These are phyloP conservation scores for Elgaria multicarinata DNA, from an alignment of 2,113 vertebrate species.

Conservation along the genomic window DNA sequence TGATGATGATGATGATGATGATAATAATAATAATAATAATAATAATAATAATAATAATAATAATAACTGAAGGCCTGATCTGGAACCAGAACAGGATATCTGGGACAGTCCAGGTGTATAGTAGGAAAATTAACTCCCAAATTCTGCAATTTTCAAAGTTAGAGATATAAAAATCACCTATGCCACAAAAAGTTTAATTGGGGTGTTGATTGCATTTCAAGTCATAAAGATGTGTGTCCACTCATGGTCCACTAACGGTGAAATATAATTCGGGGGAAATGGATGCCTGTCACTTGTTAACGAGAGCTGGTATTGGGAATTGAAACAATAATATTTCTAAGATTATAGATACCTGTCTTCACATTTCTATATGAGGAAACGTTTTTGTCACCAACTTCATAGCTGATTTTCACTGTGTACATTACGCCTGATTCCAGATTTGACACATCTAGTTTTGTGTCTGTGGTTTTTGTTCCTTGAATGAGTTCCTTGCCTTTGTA, in stretches of 20 bases:
- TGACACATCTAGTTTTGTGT: conserved; percentile 45
- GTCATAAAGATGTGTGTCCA: no score
- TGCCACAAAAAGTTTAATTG: not conserved
- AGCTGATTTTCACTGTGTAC: conserved; percentile 69
- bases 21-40: no score
- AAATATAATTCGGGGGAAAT: not conserved
- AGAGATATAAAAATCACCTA: not conserved
- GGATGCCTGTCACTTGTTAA: not conserved
- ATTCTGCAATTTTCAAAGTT: not conserved
- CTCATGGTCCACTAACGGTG: no score
- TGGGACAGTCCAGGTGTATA: not conserved
- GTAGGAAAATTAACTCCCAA: not conserved
- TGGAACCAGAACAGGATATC: not conserved
- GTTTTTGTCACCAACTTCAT: conserved; percentile 49
- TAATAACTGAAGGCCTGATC: not conserved
- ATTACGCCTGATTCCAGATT: conserved; percentile 70
- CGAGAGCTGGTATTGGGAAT: not conserved
- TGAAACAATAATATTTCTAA: not conserved
- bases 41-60: no score
- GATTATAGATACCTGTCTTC: conserved; percentile 72
- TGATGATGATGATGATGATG: no score
- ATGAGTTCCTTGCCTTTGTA: conserved; percentile 48
- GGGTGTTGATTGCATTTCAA: not conserved
- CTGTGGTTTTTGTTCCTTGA: conserved; percentile 27
- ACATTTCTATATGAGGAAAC: conserved; percentile 20